Conservation (phyloP, 1,140 invertebrate species). For the Caenorhabditis inopinata region DNA sequence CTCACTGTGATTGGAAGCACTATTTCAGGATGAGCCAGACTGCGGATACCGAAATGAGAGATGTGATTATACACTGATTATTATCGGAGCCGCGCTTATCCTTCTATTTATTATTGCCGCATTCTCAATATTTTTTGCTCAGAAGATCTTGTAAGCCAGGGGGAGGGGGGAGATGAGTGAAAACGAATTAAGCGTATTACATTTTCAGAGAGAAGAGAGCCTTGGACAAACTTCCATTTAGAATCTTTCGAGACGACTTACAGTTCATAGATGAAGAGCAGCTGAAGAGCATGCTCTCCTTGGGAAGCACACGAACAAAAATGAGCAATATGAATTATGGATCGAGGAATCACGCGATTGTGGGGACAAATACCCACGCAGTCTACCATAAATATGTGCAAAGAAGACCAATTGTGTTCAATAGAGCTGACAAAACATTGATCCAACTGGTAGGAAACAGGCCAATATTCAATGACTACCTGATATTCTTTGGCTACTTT, state of each 20-base stretch:
- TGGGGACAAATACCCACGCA: slow-evolving; percentile 64
- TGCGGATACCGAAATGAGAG: slow-evolving; percentile 62
- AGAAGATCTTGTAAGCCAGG: slow-evolving; percentile 55
- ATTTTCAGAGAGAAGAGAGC: slow-evolving; percentile 59
- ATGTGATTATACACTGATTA: slow-evolving; percentile 62
- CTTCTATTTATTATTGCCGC: slow-evolving; percentile 54
- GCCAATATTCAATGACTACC: too few species aligned
- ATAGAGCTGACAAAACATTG: slow-evolving; percentile 55
- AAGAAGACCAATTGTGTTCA: slow-evolving; percentile 59
- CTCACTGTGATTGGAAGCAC: not conserved
- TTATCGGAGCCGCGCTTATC: slow-evolving; percentile 52
- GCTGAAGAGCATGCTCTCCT: slow-evolving; percentile 59
- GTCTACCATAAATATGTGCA: slow-evolving; percentile 61
- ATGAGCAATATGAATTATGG: slow-evolving; percentile 59
- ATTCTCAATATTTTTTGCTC: slow-evolving; percentile 51
- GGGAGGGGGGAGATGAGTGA: not conserved
- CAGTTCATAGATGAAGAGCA: slow-evolving; percentile 65
- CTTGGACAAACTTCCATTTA: slow-evolving; percentile 64
- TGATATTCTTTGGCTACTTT: too few species aligned
- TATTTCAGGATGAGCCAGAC: slow-evolving; percentile 53
- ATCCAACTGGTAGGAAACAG: slow-evolving; percentile 44
- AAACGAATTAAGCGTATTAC: not conserved
- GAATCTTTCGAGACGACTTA: slow-evolving; percentile 61
- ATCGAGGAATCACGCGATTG: slow-evolving; percentile 60
- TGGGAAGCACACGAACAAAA: slow-evolving; percentile 62